Evolutionary conservation across 2,113 vertebrate genomes (phyloP).

Genomic region (Ptychochromis oligacanthus): DNA sequence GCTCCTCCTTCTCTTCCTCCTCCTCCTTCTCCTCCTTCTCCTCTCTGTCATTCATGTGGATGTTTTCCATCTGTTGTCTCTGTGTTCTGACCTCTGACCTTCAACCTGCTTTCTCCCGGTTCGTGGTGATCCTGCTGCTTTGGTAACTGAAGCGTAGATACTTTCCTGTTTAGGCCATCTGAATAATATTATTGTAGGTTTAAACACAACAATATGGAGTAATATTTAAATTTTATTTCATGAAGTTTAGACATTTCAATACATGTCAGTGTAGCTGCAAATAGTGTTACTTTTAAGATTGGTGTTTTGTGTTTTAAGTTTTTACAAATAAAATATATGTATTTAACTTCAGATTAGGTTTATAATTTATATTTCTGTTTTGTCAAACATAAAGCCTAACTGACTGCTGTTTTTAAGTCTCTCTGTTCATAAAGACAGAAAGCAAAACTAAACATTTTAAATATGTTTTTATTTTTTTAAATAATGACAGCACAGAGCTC

Average conservation of each 20-base stretch:
- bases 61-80: slow-evolving; percentile 55
- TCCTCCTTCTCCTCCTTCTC: not conserved
- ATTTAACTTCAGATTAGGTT: too few relatives aligned
- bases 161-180: not conserved
- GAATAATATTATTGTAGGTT: not conserved
- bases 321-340: too few relatives aligned
- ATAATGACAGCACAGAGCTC: too few relatives aligned
- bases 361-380: too few relatives aligned
- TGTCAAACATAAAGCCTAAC: too few relatives aligned
- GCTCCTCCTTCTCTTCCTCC: too few relatives aligned
- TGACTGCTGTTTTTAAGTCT: too few relatives aligned
- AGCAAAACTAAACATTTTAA: too few relatives aligned
- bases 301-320: not conserved
- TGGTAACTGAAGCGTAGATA: not conserved
- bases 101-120: slow-evolving; percentile 27
- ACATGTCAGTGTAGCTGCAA: not conserved
- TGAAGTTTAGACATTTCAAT: not conserved
- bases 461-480: too few relatives aligned
- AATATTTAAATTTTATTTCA: too few relatives aligned
- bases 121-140: not conserved
- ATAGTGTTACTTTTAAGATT: not conserved
- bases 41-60: slow-evolving; percentile 22
- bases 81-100: slow-evolving; percentile 38
- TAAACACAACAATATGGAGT: not conserved
- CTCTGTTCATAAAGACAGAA: too few relatives aligned